phyloP scores from a whole-genome alignment of 2,888 invertebrate genomes.

The Andrena marginata region DNA sequence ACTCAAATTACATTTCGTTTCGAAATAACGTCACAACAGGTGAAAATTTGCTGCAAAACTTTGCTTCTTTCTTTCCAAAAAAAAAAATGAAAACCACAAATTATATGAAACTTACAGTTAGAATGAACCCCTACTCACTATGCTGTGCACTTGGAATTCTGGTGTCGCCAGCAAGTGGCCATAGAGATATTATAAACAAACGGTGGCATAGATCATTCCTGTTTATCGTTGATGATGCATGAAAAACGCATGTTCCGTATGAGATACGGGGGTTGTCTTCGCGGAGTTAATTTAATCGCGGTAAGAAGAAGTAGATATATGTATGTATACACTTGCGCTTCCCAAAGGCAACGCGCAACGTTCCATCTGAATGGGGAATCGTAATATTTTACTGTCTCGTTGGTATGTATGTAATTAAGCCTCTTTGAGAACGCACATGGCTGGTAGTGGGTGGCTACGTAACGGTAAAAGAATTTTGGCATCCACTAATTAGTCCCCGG shows the following conservation, averaged over 20 bases:
- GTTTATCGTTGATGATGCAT: background rate
- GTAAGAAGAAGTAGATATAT: constrained; percentile 24
- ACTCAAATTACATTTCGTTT: too few relatives aligned
- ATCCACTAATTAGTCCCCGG: constrained; percentile 57
- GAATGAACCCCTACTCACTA: background rate
- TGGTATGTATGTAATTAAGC: constrained; percentile 45
- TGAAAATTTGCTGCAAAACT: too few relatives aligned
- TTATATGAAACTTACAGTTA: too few relatives aligned
- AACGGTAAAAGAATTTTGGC: constrained; percentile 54
- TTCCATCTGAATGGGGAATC: constrained; percentile 8
- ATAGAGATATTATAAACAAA: background rate
- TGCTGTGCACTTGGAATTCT: background rate
- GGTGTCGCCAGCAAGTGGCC: background rate
- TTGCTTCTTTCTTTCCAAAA: too few relatives aligned
- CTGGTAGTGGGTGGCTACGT: constrained; percentile 33
- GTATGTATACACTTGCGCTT: constrained; percentile 1
- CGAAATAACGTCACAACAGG: too few relatives aligned
- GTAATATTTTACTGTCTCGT: constrained; percentile 40
- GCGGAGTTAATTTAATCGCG: constrained; percentile 14
- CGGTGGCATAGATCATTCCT: background rate
- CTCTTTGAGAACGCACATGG: constrained; percentile 8
- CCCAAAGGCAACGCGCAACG: background rate
- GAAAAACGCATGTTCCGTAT: background rate
- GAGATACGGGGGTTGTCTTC: background rate
- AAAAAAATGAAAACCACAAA: background rate